Conservation (phyloP, 2,797 vertebrate species). For the Gouania willdenowi region DNA sequence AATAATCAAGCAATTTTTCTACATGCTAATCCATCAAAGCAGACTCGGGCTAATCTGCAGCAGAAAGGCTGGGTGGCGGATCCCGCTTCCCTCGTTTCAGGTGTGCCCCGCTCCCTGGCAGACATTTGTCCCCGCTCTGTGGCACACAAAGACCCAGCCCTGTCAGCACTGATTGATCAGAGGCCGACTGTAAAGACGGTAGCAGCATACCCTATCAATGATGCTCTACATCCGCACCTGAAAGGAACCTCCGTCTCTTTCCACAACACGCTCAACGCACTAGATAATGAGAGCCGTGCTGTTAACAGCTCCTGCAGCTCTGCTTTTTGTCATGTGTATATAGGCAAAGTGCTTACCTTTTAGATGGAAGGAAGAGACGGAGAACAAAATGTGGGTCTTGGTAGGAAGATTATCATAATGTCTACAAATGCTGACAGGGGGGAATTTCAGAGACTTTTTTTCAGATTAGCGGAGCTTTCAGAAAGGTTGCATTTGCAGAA, state of each 20-base stretch:
- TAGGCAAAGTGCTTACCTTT: constrained; percentile 74
- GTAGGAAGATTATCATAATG: constrained; percentile 75
- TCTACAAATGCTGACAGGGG: constrained; percentile 79
- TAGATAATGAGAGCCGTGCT: constrained; percentile 77
- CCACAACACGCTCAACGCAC: constrained; percentile 76
- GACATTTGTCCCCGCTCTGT: constrained; percentile 90
- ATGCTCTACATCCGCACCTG: constrained; percentile 76
- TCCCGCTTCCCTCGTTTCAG: constrained; percentile 78
- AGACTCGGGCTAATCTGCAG: constrained; percentile 90
- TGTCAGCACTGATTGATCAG: constrained; percentile 95
- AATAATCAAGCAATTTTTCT: constrained; percentile 98
- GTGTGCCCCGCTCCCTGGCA: constrained; percentile 88
- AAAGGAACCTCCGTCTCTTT: constrained; percentile 67
- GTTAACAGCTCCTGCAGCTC: constrained; percentile 71
- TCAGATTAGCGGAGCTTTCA: constrained; percentile 68
- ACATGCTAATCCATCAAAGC: constrained; percentile 99
- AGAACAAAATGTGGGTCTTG: constrained; percentile 32
- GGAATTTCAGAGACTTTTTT: constrained; percentile 66
- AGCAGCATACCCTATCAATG: constrained; percentile 84
- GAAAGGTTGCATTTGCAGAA: constrained; percentile 68
- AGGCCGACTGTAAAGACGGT: constrained; percentile 81
- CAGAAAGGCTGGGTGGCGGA: constrained; percentile 35
- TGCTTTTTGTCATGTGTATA: constrained; percentile 75
- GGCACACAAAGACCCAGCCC: constrained; percentile 87
- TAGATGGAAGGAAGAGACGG: constrained; percentile 53